These are phyloP conservation scores for Leuciscus waleckii DNA, from an alignment of 2,797 vertebrate genomes.

Conservation along the genomic window DNA sequence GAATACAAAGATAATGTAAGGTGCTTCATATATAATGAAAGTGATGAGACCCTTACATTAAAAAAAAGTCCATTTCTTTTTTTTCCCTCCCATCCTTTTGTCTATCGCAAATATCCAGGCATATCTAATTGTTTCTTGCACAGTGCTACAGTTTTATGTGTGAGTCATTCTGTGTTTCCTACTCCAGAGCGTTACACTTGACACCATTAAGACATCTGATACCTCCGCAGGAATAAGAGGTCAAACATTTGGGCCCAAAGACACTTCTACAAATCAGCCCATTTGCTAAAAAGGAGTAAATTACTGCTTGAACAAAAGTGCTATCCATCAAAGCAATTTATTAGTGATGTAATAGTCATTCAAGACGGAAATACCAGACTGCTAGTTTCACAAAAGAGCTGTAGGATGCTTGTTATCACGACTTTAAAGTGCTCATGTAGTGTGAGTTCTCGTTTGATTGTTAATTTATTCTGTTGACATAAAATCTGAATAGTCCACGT, in stretches of 20 bases:
- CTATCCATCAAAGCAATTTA: slow-evolving; percentile 72
- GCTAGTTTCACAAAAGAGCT: slow-evolving; percentile 63
- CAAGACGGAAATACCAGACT: slow-evolving; percentile 64
- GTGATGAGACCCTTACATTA: slow-evolving; percentile 76
- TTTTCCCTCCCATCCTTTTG: slow-evolving; percentile 45
- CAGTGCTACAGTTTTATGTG: slow-evolving; percentile 81
- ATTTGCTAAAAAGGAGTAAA: slow-evolving; percentile 71
- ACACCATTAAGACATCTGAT: slow-evolving; percentile 81
- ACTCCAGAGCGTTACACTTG: slow-evolving; percentile 79
- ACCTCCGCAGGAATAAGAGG: slow-evolving; percentile 71
- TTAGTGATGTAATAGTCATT: slow-evolving; percentile 69
- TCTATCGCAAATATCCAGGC: slow-evolving; percentile 74
- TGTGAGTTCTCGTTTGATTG: slow-evolving; percentile 60
- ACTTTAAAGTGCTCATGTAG: slow-evolving; percentile 65
- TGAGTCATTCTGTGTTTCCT: slow-evolving; percentile 79
- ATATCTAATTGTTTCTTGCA: slow-evolving; percentile 79
- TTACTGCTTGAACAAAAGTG: slow-evolving; percentile 75
- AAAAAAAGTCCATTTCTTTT: slow-evolving; percentile 64
- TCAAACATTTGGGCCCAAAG: slow-evolving; percentile 73
- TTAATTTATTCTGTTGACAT: slow-evolving; percentile 71
- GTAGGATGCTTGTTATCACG: slow-evolving; percentile 59
- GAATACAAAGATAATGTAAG: slow-evolving; percentile 85
- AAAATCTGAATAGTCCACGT: slow-evolving; percentile 65
- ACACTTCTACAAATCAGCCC: slow-evolving; percentile 73
- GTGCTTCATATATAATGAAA: slow-evolving; percentile 85